A percentile compares a stretch with the other conserved stretches of the same genome.
These are phyloP conservation scores for Lates calcarifer DNA, from an alignment of 2,113 vertebrate species.

Conservation along the genomic window DNA sequence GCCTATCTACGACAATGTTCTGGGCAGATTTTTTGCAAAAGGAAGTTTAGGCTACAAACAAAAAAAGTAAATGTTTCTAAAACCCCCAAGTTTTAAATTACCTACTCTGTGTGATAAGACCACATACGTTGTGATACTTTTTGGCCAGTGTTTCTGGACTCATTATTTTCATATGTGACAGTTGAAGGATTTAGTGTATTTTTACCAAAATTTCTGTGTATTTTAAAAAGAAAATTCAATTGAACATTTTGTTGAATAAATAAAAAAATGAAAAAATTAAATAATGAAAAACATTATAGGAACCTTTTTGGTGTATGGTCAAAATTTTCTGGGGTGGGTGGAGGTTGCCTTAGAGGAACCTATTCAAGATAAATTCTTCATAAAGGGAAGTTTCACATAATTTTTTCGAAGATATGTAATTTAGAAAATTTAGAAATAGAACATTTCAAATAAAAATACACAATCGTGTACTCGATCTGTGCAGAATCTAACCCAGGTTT, in stretches of 20 bases:
- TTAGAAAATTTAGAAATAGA: neutral
- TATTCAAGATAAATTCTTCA: neutral
- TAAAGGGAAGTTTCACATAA: neutral
- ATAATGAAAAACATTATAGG: neutral
- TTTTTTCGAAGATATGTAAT: neutral
- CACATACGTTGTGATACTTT: no score
- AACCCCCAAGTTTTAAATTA: no score
- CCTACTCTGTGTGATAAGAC: no score
- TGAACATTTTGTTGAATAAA: neutral
- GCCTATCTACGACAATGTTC: no score
- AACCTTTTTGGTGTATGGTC: neutral
- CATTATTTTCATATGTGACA: no score
- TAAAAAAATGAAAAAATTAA: neutral
- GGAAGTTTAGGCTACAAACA: no score
- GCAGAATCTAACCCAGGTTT: neutral
- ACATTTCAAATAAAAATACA: neutral
- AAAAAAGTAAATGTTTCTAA: no score
- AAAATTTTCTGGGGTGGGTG: neutral
- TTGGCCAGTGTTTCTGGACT: no score
- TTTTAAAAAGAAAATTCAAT: no score
- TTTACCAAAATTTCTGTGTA: no score
- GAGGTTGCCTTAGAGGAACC: neutral
- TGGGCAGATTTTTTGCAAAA: no score
- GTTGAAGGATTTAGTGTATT: no score
- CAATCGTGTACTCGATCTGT: neutral